A percentile compares a stretch with the other conserved stretches of the same genome.
These are phyloP conservation scores for Dolichallabes microphthalmus DNA, from an alignment of 2,113 vertebrate species.

Conservation along the genomic window DNA sequence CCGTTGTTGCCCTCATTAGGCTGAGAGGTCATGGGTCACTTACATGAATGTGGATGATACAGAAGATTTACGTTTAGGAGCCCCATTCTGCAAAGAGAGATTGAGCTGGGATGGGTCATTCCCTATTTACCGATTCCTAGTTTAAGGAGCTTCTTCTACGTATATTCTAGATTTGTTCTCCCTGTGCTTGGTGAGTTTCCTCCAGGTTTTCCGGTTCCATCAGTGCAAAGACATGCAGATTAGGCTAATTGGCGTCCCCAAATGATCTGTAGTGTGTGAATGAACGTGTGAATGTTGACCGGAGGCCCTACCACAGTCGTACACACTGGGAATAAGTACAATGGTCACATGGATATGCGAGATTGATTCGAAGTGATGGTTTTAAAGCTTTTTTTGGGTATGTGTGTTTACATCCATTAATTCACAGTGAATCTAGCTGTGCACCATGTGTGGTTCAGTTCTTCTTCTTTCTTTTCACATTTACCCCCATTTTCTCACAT, in stretches of 20 bases:
- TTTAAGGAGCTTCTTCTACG: neutral
- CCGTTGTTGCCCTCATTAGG: constrained; percentile 7
- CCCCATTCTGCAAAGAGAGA: neutral
- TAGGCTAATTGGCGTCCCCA: no score
- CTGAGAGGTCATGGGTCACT: constrained; percentile 16
- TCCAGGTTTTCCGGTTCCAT: no score
- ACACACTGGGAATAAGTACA: no score
- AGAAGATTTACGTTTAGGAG: neutral
- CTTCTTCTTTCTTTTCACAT: neutral
- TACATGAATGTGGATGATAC: constrained; percentile 17
- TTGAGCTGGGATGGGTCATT: neutral
- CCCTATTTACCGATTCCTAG: neutral
- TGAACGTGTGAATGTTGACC: no score
- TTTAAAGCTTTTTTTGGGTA: no score
- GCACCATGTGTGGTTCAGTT: neutral
- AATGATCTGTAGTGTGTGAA: no score
- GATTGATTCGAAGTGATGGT: neutral
- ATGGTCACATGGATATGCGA: no score
- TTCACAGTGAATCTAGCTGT: neutral
- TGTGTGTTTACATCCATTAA: neutral
- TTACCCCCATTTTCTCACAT: constrained; percentile 25
- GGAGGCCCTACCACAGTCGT: no score
- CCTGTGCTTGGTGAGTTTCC: no score
- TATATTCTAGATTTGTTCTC: no score
- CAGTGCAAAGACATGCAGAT: no score